Evolutionary conservation across 2,888 invertebrate species (phyloP), one percentile per base, ranked within the genome.

Genomic region (Mimas tiliae): DNA sequence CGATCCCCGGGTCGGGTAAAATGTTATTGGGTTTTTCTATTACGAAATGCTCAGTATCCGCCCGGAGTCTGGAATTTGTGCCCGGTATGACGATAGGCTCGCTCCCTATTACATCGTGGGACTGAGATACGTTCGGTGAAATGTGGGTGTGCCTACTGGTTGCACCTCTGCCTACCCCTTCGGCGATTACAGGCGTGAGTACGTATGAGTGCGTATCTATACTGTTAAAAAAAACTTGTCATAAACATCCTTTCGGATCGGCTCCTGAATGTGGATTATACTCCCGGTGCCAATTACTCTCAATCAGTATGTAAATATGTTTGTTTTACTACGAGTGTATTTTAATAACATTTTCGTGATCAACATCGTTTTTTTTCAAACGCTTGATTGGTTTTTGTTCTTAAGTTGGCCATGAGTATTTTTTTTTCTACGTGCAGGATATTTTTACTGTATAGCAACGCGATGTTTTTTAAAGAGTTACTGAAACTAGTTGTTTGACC

Each of bases 201-300:
- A n/a, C n/a, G n/a, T n/a, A n/a, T n/a, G n/a, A n/a, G n/a, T n/a
- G n/a, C n/a, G n/a, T n/a, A n/a, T n/a, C n/a, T n/a, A n/a, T n/a
- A n/a, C n/a, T n/a, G n/a, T 11, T 11, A 51, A 51, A 52, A 14
- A 34, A 14, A 33, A 6, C 16, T 21, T n/a, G 9, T n/a, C n/a
- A n/a, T 3, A 38, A 38, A 38, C 27, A 27, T 38, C 12, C 58
- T 58, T 27, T 27, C 12, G 4, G 38, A 12, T 42, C 7, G 38
- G 58, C 38, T 42, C 38, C 58, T 1, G 42, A 12, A 42, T 42
- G 58, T 58, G 58, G 42, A 58, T 42, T 58, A 58, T 38, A 42
- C 58, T 58, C 42, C 58, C 58, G 19, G 58, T 58, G 58, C 58
- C 58, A 58, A 58, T 58, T 58, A 58, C 19, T 42, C 38, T 58